A percentile compares a stretch with the other conserved stretches of the same genome.
These are phyloP conservation scores for Nestor notabilis DNA, from an alignment of 2,113 vertebrate species.

Conservation along the genomic window DNA sequence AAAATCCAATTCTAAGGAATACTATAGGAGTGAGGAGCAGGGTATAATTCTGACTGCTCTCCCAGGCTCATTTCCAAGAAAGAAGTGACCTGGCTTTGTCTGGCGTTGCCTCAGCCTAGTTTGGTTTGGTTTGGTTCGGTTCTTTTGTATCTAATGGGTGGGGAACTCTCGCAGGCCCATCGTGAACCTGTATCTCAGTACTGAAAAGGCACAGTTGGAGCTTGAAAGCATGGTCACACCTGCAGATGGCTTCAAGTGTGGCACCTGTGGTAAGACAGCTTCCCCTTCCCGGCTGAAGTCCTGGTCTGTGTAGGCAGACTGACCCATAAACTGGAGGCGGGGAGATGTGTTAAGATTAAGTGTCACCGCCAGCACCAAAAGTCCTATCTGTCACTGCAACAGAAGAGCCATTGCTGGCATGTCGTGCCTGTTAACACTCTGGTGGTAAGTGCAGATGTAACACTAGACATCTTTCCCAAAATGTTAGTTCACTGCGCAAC, in stretches of 20 bases:
- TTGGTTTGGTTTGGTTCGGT: neutral
- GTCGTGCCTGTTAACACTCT: accelerated
- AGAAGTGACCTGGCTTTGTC: accelerated
- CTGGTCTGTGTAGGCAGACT: neutral
- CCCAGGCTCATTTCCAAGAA: neutral
- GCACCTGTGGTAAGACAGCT: neutral
- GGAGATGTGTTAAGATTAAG: accelerated
- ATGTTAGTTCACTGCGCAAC: neutral
- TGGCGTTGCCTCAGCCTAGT: neutral
- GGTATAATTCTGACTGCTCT: neutral
- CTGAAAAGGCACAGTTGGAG: neutral
- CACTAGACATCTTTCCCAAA: neutral
- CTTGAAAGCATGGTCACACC: neutral
- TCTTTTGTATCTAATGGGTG: neutral
- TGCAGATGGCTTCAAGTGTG: neutral
- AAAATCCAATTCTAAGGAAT: neutral
- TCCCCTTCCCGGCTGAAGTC: neutral
- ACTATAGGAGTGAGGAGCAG: neutral
- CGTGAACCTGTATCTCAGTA: accelerated
- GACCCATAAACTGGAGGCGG: neutral
- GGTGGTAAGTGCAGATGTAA: too few relatives aligned
- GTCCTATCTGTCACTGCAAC: accelerated
- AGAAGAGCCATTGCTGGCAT: accelerated
- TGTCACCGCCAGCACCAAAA: neutral
- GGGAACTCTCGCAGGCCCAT: neutral